Conservation (phyloP, 2,113 vertebrate genomes). For the Gobius niger region DNA sequence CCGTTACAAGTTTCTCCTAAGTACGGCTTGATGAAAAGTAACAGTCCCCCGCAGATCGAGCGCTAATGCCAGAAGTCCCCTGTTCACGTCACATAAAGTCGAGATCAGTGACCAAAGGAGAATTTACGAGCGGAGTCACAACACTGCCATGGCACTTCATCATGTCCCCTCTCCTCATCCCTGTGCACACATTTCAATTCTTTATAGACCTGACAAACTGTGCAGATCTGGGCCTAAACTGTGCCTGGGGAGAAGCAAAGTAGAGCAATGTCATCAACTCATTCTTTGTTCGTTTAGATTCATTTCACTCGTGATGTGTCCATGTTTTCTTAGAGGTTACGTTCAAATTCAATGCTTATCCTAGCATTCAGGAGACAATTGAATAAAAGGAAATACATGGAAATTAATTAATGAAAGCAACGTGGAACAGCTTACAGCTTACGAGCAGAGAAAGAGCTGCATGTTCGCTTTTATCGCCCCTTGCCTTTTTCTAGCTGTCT, state of each 20-base stretch:
- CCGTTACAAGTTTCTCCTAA: background rate
- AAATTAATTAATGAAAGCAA: background rate
- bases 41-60: constrained; percentile 27
- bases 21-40: constrained; percentile 5
- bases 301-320: background rate
- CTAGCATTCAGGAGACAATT: background rate
- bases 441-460: constrained; percentile 28
- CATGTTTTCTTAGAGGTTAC: background rate
- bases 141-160: constrained; percentile 40
- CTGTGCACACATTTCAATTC: constrained; percentile 37
- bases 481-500: constrained; percentile 23
- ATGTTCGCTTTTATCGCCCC: constrained; percentile 32
- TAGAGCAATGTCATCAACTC: constrained; percentile 1
- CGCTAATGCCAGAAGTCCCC: constrained; percentile 41
- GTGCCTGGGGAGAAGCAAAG: constrained; percentile 21
- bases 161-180: constrained; percentile 47
- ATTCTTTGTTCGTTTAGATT: background rate
- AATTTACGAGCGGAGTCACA: constrained; percentile 52
- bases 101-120: constrained; percentile 30
- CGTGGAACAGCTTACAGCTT: background rate
- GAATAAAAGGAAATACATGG: background rate
- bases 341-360: too few species aligned
- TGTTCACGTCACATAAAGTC: constrained; percentile 29
- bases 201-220: constrained; percentile 37
- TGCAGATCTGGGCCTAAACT: constrained; percentile 22